Percentiles rank a stretch among this genome's conserved stretches.
Evolutionary conservation across 2,113 vertebrate species (phyloP).

Genomic region (Paraplagusia blochii): DNA sequence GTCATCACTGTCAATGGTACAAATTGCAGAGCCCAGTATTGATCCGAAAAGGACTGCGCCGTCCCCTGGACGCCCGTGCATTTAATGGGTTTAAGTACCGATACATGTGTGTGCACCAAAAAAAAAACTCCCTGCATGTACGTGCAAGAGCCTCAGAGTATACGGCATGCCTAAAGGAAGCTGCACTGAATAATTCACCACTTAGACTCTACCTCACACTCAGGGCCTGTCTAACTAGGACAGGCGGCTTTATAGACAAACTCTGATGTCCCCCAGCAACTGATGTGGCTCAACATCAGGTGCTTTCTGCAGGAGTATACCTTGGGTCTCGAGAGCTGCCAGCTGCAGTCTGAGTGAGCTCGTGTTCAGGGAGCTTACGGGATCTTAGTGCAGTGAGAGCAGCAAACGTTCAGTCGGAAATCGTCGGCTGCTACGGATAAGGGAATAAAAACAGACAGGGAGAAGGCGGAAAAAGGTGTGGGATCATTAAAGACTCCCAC

Average conservation of each 20-base stretch:
- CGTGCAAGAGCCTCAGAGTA: constrained; percentile 26
- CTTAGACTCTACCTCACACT: constrained; percentile 53
- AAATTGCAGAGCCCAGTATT: constrained; percentile 24
- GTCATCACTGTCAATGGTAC: constrained; percentile 3
- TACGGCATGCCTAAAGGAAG: constrained; percentile 51
- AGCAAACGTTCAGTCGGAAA: constrained; percentile 1
- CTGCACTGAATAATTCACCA: constrained; percentile 70
- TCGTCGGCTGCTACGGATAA: constrained; percentile 28
- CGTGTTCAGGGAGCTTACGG: constrained; percentile 15
- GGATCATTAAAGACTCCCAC: constrained; percentile 58
- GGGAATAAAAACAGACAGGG: constrained; percentile 6
- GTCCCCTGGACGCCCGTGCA: constrained; percentile 13
- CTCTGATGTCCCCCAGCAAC: constrained; percentile 25
- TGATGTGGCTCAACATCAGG: background rate
- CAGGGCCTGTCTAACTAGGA: constrained; percentile 55
- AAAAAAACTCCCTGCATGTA: constrained; percentile 7
- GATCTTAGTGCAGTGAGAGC: constrained; percentile 1
- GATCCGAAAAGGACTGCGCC: constrained; percentile 19
- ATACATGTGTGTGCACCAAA: constrained; percentile 12
- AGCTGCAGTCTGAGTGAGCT: constrained; percentile 18
- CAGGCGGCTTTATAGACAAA: constrained; percentile 49
- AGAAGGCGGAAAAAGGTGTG: constrained; percentile 38
- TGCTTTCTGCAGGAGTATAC: no score
- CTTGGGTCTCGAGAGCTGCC: constrained; percentile 35
- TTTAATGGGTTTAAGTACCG: constrained; percentile 25